These are phyloP conservation scores for Ctenosaura bakeri DNA, from an alignment of 2,797 vertebrate species.

Conservation along the genomic window DNA sequence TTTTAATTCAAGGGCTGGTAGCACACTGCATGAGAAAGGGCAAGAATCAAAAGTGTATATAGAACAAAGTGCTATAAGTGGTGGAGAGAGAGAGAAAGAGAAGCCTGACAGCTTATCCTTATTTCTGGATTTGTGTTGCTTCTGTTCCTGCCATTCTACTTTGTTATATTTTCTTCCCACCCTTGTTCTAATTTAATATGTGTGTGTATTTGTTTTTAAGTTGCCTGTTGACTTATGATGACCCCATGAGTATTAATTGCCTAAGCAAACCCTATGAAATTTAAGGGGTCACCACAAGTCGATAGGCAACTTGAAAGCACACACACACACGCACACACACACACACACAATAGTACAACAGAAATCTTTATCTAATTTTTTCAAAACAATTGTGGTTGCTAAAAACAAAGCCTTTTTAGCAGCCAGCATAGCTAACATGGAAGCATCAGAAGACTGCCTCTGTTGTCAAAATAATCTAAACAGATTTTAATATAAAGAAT, in stretches of 20 bases:
- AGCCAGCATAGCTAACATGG: conserved; percentile 49
- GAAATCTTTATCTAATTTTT: conserved; percentile 29
- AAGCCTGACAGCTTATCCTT: background rate
- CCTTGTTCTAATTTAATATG: background rate
- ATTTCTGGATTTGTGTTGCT: background rate
- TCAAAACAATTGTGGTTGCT: conserved; percentile 66
- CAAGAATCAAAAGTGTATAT: background rate
- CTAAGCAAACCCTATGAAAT: too few species aligned
- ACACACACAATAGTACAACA: conserved; percentile 31
- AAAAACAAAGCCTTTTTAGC: conserved; percentile 59
- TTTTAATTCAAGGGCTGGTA: background rate
- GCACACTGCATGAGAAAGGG: background rate
- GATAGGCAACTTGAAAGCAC: too few species aligned
- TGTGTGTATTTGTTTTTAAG: too few species aligned
- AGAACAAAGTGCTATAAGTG: background rate
- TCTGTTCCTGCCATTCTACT: too few species aligned
- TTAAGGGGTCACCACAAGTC: too few species aligned
- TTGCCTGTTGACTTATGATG: too few species aligned
- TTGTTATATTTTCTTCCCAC: background rate
- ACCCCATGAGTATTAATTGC: too few species aligned
- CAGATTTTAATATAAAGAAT: conserved; percentile 48
- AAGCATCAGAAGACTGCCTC: conserved; percentile 48
- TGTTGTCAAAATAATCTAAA: conserved; percentile 46
- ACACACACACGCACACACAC: too few species aligned
- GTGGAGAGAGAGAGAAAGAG: background rate